A percentile compares a stretch with the other conserved stretches of the same genome.
phyloP scores from a whole-genome alignment of 2,113 vertebrate species.

The Fulica atra region DNA sequence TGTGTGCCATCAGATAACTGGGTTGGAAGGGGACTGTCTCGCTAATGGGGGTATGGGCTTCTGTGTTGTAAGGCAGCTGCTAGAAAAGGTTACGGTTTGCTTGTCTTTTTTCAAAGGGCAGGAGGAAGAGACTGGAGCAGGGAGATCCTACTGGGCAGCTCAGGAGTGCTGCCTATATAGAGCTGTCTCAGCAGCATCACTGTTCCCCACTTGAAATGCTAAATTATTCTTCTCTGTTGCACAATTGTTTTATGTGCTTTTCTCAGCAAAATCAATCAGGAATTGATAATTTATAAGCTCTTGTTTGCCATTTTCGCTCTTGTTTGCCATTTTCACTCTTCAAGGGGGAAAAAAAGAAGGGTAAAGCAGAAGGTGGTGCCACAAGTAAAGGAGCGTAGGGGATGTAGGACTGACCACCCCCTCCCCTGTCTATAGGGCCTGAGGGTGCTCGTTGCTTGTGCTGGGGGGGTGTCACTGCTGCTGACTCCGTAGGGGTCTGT shows the following conservation, averaged over 20 bases:
- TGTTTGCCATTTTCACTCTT: slow-evolving; percentile 40
- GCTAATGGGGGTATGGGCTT: neutral
- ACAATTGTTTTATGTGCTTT: slow-evolving; percentile 54
- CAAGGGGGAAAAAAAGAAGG: neutral
- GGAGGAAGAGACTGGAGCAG: neutral
- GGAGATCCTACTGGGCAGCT: neutral
- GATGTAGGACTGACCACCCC: neutral
- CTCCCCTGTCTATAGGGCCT: neutral
- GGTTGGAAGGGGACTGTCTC: neutral
- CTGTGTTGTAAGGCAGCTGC: neutral
- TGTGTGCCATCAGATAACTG: neutral
- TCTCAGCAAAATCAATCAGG: slow-evolving; percentile 68
- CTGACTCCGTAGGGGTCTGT: neutral
- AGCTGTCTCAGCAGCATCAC: slow-evolving; percentile 58
- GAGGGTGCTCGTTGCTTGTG: neutral
- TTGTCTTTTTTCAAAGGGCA: neutral
- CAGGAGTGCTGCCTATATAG: neutral
- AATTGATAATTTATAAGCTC: slow-evolving; percentile 70
- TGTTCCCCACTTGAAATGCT: neutral
- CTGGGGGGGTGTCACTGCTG: neutral
- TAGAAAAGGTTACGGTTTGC: neutral
- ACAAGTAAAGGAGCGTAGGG: neutral
- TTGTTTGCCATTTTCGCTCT: slow-evolving; percentile 33
- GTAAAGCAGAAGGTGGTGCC: neutral
- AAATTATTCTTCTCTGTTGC: slow-evolving; percentile 41